Base-by-base conservation (phyloP, 2,113 vertebrate species). In the Solenodon paradoxus region DNA sequence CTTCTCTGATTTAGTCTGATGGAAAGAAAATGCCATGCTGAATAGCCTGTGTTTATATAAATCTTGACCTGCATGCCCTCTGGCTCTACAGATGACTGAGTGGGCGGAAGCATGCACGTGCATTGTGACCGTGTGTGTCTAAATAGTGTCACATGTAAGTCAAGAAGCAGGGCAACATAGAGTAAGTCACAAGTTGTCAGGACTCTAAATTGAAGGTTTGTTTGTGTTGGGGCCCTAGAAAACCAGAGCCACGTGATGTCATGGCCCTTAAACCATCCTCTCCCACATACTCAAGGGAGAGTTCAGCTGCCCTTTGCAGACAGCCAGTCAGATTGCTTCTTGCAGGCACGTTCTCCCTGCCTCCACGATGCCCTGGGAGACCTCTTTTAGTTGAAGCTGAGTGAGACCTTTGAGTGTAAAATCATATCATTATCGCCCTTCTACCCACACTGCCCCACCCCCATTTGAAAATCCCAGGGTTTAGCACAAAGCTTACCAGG, bases 91-190 rank as follows among this genome's bases (percentile, higher is more conserved):
- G 66, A 95, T 95, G 69, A 92, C 38, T 85, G 91, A 88, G 92
- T 97, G 92, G 90, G 95, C 86, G 72, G 79, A 90, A 90, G 81
- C 42, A 94, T 19, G 26, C 64, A 95, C 75, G 80, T 89, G 87
- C 84, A 96, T 96, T 97, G 95, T 95, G 80, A 77, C 79, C 93
- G 87, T 82, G 75, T 95, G 51, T 93, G 92, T 90, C 88, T 94
- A 92, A 97, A 96, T 88, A 77, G 66, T 96, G 95, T 97, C 92
- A 97, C 96, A 96, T 96, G 94, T 95, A 90, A 95, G 61, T 66
- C 77, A 94, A 96, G 93, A 89, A 77, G 49, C 86, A 82, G 87
- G 49, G 42, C 90, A 81, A 96, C 80, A 95, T 1, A 89, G 59
- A 89, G 66, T 66, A 92, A 97, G 95, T 97, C 96, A 97, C 96